Evolutionary conservation across 2,113 vertebrate species (phyloP), one percentile per base, ranked within the genome.

Genomic region (Motacilla tschutschensis): DNA sequence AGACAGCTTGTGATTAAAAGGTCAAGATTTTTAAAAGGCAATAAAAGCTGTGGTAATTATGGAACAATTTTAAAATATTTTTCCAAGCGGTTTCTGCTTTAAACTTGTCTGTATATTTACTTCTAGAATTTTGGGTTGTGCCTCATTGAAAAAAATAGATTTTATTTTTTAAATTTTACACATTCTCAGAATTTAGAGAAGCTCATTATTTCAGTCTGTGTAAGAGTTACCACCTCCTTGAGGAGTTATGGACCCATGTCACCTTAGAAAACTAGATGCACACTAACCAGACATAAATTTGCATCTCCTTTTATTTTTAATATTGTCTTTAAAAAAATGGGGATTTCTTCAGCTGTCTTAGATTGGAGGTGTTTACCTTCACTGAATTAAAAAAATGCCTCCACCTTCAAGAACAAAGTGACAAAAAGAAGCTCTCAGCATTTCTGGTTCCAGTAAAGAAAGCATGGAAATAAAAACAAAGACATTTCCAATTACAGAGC

Each of bases 381-480:
- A 22, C 10, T 59, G 31, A 86, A 36, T 54, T 43, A 29, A 69
- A 58, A 64, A 60, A 41, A n/a, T 33, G 28, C 64, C 31, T 85
- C 29, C 43, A 29, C 14, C 36, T 83, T 55, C 47, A 70, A 79
- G 72, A 54, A 25, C 17, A 28, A 73, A 72, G 43, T 44, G 44
- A 54, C 28, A 67, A 66, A 83, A 95, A 83, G 41, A 14, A 81
- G 19, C 44, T 75, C 57, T 66, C 50, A 58, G 35, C 48, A 44
- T 67, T 63, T 66, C 57, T 55, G 33, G 44, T 70, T 72, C 31
- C 35, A 63, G 47, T 69, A n/a, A 80, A 70, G 36, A 67, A 86
- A 89, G 48, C 17, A 48, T 22, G n/a, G 75, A 83, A 85, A 79
- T 41, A 80, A 60, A 88, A 90, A 67, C 50, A 69, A 81, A 81